phyloP scores from a whole-genome alignment of 2,113 vertebrate genomes.

The Amphilophus citrinellus region DNA sequence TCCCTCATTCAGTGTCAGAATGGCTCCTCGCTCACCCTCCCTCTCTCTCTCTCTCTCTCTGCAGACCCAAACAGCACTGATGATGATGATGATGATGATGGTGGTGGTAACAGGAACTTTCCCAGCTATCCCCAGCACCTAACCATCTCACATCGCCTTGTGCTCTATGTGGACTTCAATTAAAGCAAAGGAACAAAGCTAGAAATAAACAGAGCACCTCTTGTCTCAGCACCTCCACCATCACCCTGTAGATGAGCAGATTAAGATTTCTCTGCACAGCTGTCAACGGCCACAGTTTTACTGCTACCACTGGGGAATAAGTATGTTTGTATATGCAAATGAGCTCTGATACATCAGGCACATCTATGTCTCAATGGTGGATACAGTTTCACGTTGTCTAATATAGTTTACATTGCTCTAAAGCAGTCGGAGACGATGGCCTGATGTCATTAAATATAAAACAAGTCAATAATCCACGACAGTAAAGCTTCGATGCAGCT shows the following conservation, averaged over 20 bases:
- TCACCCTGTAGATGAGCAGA: conserved; percentile 43
- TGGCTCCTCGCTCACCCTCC: not conserved
- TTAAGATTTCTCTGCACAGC: conserved; percentile 50
- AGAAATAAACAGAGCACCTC: not conserved
- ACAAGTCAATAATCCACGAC: not conserved
- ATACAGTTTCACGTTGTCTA: conserved; percentile 7
- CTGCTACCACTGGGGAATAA: conserved; percentile 49
- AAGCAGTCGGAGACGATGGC: not conserved
- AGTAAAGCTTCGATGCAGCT: not conserved
- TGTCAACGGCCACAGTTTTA: conserved; percentile 63
- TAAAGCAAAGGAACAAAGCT: not conserved
- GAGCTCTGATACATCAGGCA: conserved; percentile 8
- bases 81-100: not conserved
- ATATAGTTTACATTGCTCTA: conserved; percentile 8
- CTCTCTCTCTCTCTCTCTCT: not conserved
- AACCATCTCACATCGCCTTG: not conserved
- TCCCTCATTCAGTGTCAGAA: conserved; percentile 56
- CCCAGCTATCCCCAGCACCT: conserved; percentile 30
- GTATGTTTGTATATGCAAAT: conserved; percentile 68
- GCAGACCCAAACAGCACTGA: not conserved
- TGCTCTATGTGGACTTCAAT: not conserved
- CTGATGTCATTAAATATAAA: conserved; percentile 13
- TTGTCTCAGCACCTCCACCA: not conserved
- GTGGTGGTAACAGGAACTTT: conserved; percentile 25
- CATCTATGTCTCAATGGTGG: conserved; percentile 25